Evolutionary conservation across 2,888 invertebrate species (phyloP).

Genomic region (Amorpha juglandis): DNA sequence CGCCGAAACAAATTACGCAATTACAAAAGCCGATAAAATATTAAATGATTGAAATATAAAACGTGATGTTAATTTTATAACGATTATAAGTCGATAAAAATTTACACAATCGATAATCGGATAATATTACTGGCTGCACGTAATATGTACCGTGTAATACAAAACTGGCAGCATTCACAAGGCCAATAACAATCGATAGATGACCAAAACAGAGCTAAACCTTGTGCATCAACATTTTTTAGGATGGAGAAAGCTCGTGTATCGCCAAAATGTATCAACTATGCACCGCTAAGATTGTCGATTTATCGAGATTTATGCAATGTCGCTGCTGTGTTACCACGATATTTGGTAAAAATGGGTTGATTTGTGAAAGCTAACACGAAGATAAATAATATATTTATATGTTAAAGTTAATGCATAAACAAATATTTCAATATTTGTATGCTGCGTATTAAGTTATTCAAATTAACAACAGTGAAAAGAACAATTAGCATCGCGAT

Average conservation of each 20-base stretch:
- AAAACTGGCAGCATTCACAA: slow-evolving; percentile 37
- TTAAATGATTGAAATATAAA: slow-evolving; percentile 13
- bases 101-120: slow-evolving; percentile 8
- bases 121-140: slow-evolving; percentile 31
- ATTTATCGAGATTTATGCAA: slow-evolving; percentile 32
- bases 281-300: slow-evolving; percentile 39
- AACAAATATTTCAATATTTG: no score
- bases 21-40: slow-evolving; percentile 12
- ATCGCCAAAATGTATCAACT: slow-evolving; percentile 45
- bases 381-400: not conserved
- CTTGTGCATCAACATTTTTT: slow-evolving; percentile 58
- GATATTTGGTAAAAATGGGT: slow-evolving; percentile 35
- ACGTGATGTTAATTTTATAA: slow-evolving; percentile 4
- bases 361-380: slow-evolving; percentile 36
- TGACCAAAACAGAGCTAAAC: slow-evolving; percentile 51
- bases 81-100: slow-evolving; percentile 12
- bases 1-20: slow-evolving; percentile 8
- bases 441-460: no score
- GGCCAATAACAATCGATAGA: slow-evolving; percentile 55
- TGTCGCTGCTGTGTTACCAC: slow-evolving; percentile 27
- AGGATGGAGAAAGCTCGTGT: slow-evolving; percentile 65
- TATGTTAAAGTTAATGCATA: not conserved
- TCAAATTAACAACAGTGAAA: no score
- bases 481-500: no score
- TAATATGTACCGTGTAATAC: slow-evolving; percentile 39